Evolutionary conservation across 30 jellyfish, hydroid and myxozoan genomes (phyloP), one percentile per base, ranked within the genome.

Genomic region (Euphysa ruthae): DNA sequence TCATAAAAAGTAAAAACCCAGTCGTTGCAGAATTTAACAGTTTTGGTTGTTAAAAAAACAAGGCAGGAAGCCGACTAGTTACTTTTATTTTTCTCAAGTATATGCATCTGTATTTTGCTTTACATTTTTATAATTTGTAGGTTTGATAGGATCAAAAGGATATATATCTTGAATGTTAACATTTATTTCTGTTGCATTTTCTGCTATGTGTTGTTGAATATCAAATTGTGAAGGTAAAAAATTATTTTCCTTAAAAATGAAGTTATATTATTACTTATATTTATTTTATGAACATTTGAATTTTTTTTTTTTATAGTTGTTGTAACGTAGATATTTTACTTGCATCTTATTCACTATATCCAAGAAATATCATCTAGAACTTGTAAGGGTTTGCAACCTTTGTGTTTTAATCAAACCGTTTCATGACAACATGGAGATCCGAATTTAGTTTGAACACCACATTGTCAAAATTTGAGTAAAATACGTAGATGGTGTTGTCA

Each of bases 31-130:
- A 34, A 18, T 31, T 13, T 18, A 22, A 63, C 16, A n/a, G n/a
- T n/a, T n/a, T n/a, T n/a, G n/a, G n/a, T n/a, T n/a, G n/a, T n/a
- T n/a, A n/a, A n/a, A n/a, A n/a, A n/a, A n/a, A 49, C 31, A 63
- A 43, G 35, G 77, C 77, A 29, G 77, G 77, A n/a, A 63, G 46
- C 24, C 77, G 71, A 33, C 77, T 63, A 0, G 71, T 63, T 6
- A 63, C 34, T 63, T 63, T 30, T 13, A 32, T 30, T 34, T 63
- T 63, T 63, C 70, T 35, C 23, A 46, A n/a, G 60, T 46, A n/a
- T 46, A 46, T 46, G 60, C 60, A 29, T 46, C 4, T 46, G 60
- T n/a, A 29, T 46, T 46, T 46, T 46, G 60, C 60, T 46, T 29
- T n/a, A 46, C 60, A 4, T 46, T 46, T 46, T 46, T 46, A 46